phyloP scores from a whole-genome alignment of 2,797 vertebrate genomes.

The Triplophysa bombifrons region DNA sequence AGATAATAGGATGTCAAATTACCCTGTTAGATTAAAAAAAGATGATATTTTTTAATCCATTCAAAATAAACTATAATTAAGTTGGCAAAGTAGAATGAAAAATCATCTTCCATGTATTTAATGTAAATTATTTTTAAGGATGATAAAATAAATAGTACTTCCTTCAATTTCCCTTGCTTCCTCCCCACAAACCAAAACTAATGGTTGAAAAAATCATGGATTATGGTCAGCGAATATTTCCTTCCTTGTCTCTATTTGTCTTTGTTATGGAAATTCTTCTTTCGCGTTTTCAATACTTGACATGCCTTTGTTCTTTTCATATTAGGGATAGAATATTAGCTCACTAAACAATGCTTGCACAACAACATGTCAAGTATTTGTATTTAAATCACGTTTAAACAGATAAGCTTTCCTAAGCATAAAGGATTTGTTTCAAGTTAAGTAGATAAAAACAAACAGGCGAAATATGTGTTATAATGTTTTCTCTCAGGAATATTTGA shows the following conservation, averaged over 20 bases:
- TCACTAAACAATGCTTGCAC: not conserved
- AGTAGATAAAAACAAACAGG: not conserved
- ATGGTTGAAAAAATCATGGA: not conserved
- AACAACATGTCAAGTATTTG: too few relatives aligned
- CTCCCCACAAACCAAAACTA: not conserved
- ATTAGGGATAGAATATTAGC: not conserved
- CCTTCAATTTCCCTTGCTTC: not conserved
- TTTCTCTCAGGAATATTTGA: not conserved
- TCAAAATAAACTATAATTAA: too few relatives aligned
- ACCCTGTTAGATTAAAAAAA: too few relatives aligned
- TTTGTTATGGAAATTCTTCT: not conserved
- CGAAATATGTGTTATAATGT: too few relatives aligned
- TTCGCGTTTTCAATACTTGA: not conserved
- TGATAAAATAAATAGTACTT: not conserved
- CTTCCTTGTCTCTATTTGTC: not conserved
- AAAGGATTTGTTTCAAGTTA: not conserved
- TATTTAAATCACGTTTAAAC: not conserved
- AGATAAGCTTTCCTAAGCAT: not conserved
- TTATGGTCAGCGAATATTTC: not conserved
- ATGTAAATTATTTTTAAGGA: too few relatives aligned
- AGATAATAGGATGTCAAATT: not conserved
- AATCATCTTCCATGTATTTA: too few relatives aligned
- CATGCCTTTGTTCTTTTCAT: not conserved
- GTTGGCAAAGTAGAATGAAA: too few relatives aligned
- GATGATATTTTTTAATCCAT: too few relatives aligned